Evolutionary conservation across 2,888 invertebrate species (phyloP).

Genomic region (Polietes domitor): DNA sequence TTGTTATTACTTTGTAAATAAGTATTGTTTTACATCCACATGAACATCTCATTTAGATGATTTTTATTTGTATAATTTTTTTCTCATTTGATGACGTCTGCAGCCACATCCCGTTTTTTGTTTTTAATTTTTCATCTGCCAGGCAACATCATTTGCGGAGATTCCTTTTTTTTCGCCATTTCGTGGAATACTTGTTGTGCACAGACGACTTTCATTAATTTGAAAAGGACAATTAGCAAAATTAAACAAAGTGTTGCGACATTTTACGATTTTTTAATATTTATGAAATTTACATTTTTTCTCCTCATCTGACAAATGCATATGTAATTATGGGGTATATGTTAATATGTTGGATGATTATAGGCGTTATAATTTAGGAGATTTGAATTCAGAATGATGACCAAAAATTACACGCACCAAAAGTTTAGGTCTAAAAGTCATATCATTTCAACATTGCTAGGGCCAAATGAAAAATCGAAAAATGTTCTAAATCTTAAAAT

Average conservation of each 20-base stretch:
- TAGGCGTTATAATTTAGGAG: too few relatives aligned
- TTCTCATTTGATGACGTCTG: background rate
- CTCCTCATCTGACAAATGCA: background rate
- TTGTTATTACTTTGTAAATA: background rate
- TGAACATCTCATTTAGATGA: slow-evolving; percentile 10
- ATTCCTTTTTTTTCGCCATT: background rate
- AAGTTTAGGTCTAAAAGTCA: too few relatives aligned
- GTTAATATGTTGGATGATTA: too few relatives aligned
- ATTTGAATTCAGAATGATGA: too few relatives aligned
- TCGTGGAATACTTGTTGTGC: background rate
- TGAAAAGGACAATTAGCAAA: background rate
- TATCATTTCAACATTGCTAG: too few relatives aligned
- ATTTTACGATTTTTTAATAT: slow-evolving; percentile 3
- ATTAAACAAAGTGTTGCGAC: background rate
- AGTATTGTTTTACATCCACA: slow-evolving; percentile 9
- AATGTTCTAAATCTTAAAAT: too few relatives aligned
- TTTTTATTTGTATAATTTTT: background rate
- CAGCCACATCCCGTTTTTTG: background rate
- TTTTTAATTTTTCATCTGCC: slow-evolving; percentile 9
- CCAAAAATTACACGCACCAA: too few relatives aligned
- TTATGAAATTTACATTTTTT: slow-evolving; percentile 5
- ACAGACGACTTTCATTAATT: slow-evolving; percentile 8
- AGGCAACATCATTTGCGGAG: background rate
- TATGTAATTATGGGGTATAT: too few relatives aligned
- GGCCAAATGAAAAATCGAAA: too few relatives aligned